Evolutionary conservation across 2,888 invertebrate genomes (phyloP).

Genomic region (Hypsopygia costalis): DNA sequence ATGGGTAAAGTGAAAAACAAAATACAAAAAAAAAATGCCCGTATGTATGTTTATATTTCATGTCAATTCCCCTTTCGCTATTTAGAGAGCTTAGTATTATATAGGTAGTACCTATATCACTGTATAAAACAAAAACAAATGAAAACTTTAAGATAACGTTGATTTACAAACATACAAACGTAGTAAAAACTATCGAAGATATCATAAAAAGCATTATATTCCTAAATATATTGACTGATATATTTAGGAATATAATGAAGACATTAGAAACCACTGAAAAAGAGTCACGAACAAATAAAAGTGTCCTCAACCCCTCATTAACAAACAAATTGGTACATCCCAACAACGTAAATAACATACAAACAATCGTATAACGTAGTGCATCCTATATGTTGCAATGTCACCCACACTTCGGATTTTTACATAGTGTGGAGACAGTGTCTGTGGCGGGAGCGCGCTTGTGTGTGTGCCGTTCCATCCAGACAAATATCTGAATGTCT

Average conservation of each 20-base stretch:
- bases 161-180: too few relatives aligned
- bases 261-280: slow-evolving; percentile 12
- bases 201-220: background rate
- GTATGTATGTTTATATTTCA: too few relatives aligned
- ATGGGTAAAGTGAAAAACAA: too few relatives aligned
- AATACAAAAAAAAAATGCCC: too few relatives aligned
- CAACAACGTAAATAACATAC: slow-evolving; percentile 21
- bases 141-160: too few relatives aligned
- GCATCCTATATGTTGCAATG: slow-evolving; percentile 21
- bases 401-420: slow-evolving; percentile 21
- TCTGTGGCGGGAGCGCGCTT: slow-evolving; percentile 20
- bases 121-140: too few relatives aligned
- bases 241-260: too few relatives aligned
- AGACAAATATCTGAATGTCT: slow-evolving; percentile 46
- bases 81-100: too few relatives aligned
- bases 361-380: slow-evolving; percentile 21
- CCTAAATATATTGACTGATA: slow-evolving; percentile 4
- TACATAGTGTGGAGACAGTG: background rate
- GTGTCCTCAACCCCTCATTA: slow-evolving; percentile 21
- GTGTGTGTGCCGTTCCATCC: slow-evolving; percentile 29
- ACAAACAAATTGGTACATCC: slow-evolving; percentile 23
- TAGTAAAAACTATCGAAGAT: background rate
- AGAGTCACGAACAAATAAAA: slow-evolving; percentile 17
- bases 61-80: too few relatives aligned
- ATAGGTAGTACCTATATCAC: too few relatives aligned